phyloP scores from a whole-genome alignment of 2,113 vertebrate species.

The Ammodramus savannarum region DNA sequence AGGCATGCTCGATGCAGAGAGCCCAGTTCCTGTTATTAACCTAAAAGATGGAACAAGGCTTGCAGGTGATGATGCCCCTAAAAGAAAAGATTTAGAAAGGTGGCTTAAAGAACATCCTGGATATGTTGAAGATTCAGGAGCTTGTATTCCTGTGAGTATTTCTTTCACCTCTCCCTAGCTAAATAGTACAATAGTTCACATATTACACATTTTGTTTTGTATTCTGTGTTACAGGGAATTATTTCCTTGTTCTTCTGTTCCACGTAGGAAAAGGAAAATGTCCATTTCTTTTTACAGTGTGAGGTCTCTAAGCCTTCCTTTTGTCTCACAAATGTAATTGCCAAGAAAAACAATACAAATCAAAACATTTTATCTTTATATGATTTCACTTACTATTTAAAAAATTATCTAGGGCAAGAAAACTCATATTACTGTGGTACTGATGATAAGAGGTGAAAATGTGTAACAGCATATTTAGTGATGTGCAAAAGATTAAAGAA shows the following conservation, averaged over 20 bases:
- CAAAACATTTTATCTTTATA: background rate
- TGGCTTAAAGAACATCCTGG: slow-evolving; percentile 95
- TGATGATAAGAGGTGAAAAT: background rate
- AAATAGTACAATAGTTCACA: background rate
- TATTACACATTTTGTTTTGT: background rate
- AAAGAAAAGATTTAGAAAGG: slow-evolving; percentile 88
- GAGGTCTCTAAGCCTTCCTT: background rate
- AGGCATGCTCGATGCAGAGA: slow-evolving; percentile 81
- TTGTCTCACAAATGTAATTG: background rate
- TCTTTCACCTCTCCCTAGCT: background rate
- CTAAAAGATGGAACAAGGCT: slow-evolving; percentile 95
- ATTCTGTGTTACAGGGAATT: background rate
- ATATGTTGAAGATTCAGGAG: slow-evolving; percentile 93
- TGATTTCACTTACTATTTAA: background rate
- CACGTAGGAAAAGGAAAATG: background rate
- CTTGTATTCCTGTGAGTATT: slow-evolving; percentile 90
- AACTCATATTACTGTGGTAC: background rate
- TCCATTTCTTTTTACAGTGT: background rate
- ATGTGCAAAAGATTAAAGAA: background rate
- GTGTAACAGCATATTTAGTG: background rate
- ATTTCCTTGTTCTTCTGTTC: background rate
- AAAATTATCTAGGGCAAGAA: background rate
- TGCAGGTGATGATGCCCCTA: slow-evolving; percentile 94
- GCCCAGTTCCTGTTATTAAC: slow-evolving; percentile 93
- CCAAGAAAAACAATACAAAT: background rate